These are phyloP conservation scores for Trichomalopsis sarcophagae DNA, from an alignment of 1,140 invertebrate genomes.

Conservation along the genomic window DNA sequence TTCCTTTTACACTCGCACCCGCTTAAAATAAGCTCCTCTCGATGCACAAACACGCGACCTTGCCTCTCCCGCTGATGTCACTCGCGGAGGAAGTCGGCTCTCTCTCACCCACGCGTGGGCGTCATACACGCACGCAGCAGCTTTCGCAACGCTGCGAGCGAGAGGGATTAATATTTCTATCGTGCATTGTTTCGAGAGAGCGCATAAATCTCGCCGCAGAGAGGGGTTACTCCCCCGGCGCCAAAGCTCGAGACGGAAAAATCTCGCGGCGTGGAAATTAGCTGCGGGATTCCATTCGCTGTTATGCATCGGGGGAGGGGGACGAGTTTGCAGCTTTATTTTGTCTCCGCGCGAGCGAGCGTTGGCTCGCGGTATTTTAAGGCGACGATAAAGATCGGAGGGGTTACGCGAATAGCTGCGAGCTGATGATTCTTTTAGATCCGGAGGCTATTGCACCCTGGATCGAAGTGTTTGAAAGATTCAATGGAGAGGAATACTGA, in stretches of 20 bases:
- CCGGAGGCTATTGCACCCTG: no score
- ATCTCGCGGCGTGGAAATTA: constrained; percentile 10
- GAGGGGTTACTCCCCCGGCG: constrained; percentile 12
- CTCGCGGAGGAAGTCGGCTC: background rate
- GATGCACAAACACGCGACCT: background rate
- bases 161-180: constrained; percentile 66
- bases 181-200: constrained; percentile 62
- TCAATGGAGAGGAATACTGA: background rate
- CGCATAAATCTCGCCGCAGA: constrained; percentile 61
- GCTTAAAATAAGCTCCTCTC: no score
- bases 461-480: no score
- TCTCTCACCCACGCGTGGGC: background rate
- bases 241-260: constrained; percentile 8
- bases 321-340: background rate
- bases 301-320: no score
- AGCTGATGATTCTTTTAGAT: no score
- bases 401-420: background rate
- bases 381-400: background rate
- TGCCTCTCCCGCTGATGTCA: background rate
- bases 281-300: background rate
- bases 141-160: no score
- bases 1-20: no score
- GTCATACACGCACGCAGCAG: no score
- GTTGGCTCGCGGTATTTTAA: background rate
- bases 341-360: no score